These are phyloP conservation scores for Pinna nobilis DNA, from an alignment of 1,140 invertebrate species.

Conservation along the genomic window DNA sequence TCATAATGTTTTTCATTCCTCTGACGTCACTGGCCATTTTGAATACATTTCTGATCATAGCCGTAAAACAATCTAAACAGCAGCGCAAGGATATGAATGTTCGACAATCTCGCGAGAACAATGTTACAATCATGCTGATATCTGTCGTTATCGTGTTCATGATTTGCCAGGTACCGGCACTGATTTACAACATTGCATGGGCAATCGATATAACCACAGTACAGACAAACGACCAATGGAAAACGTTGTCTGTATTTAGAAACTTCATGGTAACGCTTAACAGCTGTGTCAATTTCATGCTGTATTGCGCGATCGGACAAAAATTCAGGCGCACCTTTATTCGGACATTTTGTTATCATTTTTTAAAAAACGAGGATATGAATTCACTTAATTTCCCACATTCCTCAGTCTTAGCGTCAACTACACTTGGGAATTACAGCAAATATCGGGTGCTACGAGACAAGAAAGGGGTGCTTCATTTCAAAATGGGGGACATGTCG, in stretches of 20 bases:
- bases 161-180: slow-evolving; percentile 91
- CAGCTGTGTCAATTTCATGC: slow-evolving; percentile 97
- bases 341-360: slow-evolving; percentile 84
- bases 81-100: slow-evolving; percentile 70
- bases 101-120: slow-evolving; percentile 71
- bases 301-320: slow-evolving; percentile 97
- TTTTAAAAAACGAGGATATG: slow-evolving; percentile 54
- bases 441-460: slow-evolving; percentile 34
- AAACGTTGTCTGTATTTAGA: slow-evolving; percentile 71
- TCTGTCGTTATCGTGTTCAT: slow-evolving; percentile 96
- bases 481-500: slow-evolving; percentile 37
- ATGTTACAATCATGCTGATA: slow-evolving; percentile 89
- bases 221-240: slow-evolving; percentile 47
- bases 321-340: slow-evolving; percentile 95
- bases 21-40: slow-evolving; percentile 89
- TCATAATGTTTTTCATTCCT: slow-evolving; percentile 94
- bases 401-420: slow-evolving; percentile 42
- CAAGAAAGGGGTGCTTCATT: slow-evolving; percentile 16
- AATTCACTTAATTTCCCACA: slow-evolving; percentile 60
- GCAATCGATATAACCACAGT: slow-evolving; percentile 61
- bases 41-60: slow-evolving; percentile 89
- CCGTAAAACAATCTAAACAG: slow-evolving; percentile 68
- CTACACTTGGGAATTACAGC: slow-evolving; percentile 7
- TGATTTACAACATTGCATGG: slow-evolving; percentile 87
- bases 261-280: slow-evolving; percentile 97